Conservation (phyloP, 2,797 vertebrate genomes). For the Tenualosa thibaudeaui region DNA sequence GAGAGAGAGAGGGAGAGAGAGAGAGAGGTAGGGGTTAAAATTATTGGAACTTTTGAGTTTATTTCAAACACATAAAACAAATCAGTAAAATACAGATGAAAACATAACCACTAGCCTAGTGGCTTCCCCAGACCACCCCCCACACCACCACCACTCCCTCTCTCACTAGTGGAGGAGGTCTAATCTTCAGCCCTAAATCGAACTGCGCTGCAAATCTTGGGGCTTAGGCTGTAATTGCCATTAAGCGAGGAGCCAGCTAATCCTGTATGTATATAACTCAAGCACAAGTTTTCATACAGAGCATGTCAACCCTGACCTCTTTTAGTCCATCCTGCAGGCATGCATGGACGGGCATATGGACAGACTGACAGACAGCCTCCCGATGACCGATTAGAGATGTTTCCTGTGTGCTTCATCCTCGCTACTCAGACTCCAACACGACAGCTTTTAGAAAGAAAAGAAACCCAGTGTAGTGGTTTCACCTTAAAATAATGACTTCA, state of each 20-base stretch:
- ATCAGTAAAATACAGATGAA: not conserved
- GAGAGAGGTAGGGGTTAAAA: slow-evolving; percentile 42
- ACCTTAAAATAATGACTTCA: not conserved
- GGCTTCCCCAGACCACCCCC: not conserved
- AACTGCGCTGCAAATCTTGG: not conserved
- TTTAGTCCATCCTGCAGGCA: not conserved
- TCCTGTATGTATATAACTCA: not conserved
- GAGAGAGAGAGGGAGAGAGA: slow-evolving; percentile 55
- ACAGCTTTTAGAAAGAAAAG: not conserved
- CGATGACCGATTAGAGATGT: not conserved
- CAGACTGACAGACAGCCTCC: not conserved
- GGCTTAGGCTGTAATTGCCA: not conserved
- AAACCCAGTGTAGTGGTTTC: too few species aligned
- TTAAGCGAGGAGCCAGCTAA: not conserved
- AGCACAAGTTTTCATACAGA: not conserved
- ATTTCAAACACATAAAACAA: slow-evolving; percentile 14
- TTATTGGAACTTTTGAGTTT: not conserved
- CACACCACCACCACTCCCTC: not conserved
- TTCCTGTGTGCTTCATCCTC: not conserved
- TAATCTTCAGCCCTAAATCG: not conserved
- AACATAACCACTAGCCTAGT: not conserved
- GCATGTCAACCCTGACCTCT: not conserved
- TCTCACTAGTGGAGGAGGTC: not conserved
- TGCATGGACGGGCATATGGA: not conserved
- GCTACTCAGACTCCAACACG: not conserved